Conservation (phyloP, 2,797 vertebrate species). For the Mareca penelope region DNA sequence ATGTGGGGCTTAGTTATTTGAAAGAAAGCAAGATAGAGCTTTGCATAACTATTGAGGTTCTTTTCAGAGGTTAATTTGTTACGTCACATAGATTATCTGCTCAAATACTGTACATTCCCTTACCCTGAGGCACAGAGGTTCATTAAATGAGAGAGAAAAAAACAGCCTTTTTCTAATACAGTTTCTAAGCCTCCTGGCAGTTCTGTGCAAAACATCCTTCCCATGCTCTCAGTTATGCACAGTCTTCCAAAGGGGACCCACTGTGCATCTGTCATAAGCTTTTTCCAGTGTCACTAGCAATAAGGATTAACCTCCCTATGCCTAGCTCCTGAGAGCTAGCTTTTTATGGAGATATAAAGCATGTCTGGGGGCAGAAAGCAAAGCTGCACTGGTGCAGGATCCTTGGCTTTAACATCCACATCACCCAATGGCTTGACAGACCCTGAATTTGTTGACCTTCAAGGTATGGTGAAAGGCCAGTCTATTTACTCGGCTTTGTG, state of each 20-base stretch:
- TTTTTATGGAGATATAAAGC: conserved; percentile 54
- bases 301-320: conserved; percentile 67
- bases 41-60: conserved; percentile 60
- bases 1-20: conserved; percentile 26
- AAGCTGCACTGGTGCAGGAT: neutral
- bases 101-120: conserved; percentile 71
- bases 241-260: conserved; percentile 43
- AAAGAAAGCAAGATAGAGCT: conserved; percentile 43
- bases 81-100: conserved; percentile 69
- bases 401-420: conserved; percentile 10
- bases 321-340: conserved; percentile 6
- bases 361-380: conserved; percentile 30
- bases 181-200: conserved; percentile 64
- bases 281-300: conserved; percentile 63
- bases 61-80: conserved; percentile 72
- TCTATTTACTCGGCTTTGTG: conserved; percentile 39
- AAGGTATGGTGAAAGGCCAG: conserved; percentile 31
- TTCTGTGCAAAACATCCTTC: conserved; percentile 57
- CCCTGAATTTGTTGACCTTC: conserved; percentile 60
- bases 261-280: conserved; percentile 60
- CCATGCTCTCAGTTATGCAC: conserved; percentile 48
- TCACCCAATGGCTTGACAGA: conserved; percentile 24
- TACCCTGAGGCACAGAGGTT: conserved; percentile 57
- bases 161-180: conserved; percentile 45
- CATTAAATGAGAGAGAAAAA: conserved; percentile 63